These are phyloP conservation scores for Cherax quadricarinatus DNA, from an alignment of 1,140 invertebrate species.

Conservation along the genomic window DNA sequence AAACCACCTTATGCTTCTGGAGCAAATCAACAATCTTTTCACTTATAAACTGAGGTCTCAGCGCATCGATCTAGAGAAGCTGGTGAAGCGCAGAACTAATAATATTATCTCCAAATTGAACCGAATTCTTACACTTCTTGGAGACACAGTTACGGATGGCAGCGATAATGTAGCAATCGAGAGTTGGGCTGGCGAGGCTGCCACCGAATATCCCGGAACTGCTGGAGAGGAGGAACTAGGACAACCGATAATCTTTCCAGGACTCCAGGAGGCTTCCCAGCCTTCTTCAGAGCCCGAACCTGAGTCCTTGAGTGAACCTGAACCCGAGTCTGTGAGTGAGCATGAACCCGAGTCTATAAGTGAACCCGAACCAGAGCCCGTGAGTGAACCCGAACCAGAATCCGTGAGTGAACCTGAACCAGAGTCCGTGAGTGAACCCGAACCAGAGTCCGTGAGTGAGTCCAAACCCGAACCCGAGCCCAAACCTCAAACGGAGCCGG, in stretches of 20 bases:
- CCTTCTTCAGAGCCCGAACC: not conserved
- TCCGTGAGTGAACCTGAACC: not conserved
- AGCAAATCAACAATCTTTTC: constrained; percentile 56
- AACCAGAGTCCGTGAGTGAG: not conserved
- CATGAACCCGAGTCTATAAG: not conserved
- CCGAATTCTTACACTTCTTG: constrained; percentile 16
- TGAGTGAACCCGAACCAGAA: not conserved
- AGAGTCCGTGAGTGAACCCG: not conserved
- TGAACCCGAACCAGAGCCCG: not conserved
- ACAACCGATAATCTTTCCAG: too few relatives aligned
- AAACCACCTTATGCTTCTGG: constrained; percentile 38
- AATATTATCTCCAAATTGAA: constrained; percentile 22
- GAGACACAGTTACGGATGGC: not conserved
- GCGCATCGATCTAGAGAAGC: constrained; percentile 13
- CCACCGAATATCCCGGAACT: not conserved
- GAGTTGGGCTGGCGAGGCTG: not conserved
- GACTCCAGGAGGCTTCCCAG: not conserved
- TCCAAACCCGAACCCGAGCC: not conserved
- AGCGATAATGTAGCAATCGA: not conserved
- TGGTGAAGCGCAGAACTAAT: constrained; percentile 30
- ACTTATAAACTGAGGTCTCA: constrained; percentile 17
- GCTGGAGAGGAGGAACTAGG: not conserved
- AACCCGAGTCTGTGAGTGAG: not conserved
- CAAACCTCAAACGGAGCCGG: not conserved
- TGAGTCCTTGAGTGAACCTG: not conserved